Conservation (phyloP, 2,888 invertebrate genomes). For the Euphydryas editha region DNA sequence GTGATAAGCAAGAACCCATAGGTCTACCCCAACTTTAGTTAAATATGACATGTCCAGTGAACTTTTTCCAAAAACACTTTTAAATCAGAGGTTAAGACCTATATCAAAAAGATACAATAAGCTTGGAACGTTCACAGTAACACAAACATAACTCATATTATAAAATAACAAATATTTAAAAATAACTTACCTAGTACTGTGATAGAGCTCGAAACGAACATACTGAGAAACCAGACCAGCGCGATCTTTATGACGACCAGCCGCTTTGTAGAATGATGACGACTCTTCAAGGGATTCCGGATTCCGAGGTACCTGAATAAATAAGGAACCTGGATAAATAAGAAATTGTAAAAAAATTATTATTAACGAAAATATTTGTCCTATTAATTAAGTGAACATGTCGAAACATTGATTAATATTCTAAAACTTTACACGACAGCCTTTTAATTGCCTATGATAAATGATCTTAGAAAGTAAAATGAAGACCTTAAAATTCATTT, state of each 20-base stretch:
- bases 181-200: slow-evolving; percentile 89
- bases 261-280: slow-evolving; percentile 92
- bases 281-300: slow-evolving; percentile 93
- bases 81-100: no score
- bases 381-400: not conserved
- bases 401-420: not conserved
- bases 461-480: not conserved
- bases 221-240: slow-evolving; percentile 95
- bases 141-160: no score
- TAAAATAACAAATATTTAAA: not conserved
- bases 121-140: no score
- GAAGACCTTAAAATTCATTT: not conserved
- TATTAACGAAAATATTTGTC: no score
- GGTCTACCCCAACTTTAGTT: no score
- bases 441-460: not conserved
- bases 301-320: slow-evolving; percentile 92
- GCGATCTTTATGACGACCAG: slow-evolving; percentile 94
- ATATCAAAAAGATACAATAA: no score
- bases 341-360: no score
- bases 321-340: no score
- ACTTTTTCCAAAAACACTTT: no score
- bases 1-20: no score
- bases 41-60: no score
- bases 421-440: not conserved
- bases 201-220: slow-evolving; percentile 93